Conservation (phyloP, 2,797 vertebrate genomes). For the Sebastes trivittatus region DNA sequence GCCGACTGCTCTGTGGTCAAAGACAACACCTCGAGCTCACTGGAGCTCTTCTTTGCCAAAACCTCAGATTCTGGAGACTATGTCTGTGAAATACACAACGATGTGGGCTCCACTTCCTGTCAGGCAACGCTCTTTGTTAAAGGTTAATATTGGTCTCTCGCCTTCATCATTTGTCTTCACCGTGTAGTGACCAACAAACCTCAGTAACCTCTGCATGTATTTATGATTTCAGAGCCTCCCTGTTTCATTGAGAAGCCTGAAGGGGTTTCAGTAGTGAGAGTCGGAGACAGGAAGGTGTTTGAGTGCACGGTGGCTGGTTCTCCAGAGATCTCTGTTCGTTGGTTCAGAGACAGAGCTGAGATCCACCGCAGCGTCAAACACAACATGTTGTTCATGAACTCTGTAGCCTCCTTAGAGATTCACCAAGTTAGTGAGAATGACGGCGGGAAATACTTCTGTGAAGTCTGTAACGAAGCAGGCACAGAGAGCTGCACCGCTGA, state of each 20-base stretch:
- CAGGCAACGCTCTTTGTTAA: slow-evolving; percentile 91
- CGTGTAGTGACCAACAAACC: neutral
- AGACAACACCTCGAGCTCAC: slow-evolving; percentile 85
- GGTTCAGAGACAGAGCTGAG: slow-evolving; percentile 91
- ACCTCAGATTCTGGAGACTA: slow-evolving; percentile 88
- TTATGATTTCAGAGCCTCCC: slow-evolving; percentile 85
- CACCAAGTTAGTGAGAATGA: slow-evolving; percentile 81
- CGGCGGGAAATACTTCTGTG: slow-evolving; percentile 89
- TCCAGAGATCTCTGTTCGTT: slow-evolving; percentile 86
- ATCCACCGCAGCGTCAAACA: slow-evolving; percentile 84
- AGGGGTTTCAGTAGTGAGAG: slow-evolving; percentile 84
- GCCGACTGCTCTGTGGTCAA: slow-evolving; percentile 86
- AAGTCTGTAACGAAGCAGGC: slow-evolving; percentile 90
- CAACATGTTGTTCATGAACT: slow-evolving; percentile 83
- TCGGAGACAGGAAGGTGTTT: slow-evolving; percentile 85
- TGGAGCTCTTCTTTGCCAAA: slow-evolving; percentile 90
- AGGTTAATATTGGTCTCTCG: slow-evolving; percentile 87
- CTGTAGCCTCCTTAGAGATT: slow-evolving; percentile 87
- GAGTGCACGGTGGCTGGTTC: slow-evolving; percentile 89
- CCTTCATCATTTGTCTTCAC: slow-evolving; percentile 26
- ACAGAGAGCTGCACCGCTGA: slow-evolving; percentile 88
- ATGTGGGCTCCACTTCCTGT: slow-evolving; percentile 88
- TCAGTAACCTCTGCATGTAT: neutral
- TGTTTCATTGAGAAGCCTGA: slow-evolving; percentile 89
- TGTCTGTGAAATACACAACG: slow-evolving; percentile 91